Percentiles rank a stretch among this genome's conserved stretches.
These are phyloP conservation scores for Burhinus bistriatus DNA, from an alignment of 2,113 vertebrate species.

Conservation along the genomic window DNA sequence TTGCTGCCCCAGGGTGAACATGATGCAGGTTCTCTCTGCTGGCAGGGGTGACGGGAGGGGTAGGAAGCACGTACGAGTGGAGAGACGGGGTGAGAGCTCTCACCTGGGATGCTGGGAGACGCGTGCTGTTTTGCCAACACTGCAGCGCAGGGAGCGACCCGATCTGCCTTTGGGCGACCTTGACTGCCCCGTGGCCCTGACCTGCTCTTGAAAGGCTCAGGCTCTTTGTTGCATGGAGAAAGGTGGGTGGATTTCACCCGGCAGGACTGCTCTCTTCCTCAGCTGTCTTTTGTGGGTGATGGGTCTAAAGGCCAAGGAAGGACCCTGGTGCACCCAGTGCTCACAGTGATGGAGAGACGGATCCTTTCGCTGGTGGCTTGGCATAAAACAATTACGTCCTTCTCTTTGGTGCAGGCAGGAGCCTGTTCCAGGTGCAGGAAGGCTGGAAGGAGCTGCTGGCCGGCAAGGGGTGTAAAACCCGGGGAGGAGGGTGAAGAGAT, in stretches of 20 bases:
- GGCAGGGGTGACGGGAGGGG: neutral
- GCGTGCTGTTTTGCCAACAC: neutral
- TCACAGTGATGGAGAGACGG: neutral
- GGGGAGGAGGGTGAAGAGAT: neutral
- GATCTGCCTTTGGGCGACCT: neutral
- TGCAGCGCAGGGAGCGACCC: rapidly evolving
- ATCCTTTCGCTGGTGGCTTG: neutral
- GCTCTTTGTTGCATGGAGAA: neutral
- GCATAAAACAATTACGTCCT: neutral
- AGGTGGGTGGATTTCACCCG: neutral
- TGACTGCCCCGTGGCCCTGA: neutral
- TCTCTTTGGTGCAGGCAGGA: neutral
- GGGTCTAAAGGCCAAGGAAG: neutral
- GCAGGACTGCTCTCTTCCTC: neutral
- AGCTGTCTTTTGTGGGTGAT: neutral
- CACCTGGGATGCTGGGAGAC: neutral
- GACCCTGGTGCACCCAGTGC: neutral
- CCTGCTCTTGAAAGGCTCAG: neutral
- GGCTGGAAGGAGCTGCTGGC: neutral
- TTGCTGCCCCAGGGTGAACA: neutral
- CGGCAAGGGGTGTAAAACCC: neutral
- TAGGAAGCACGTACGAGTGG: rapidly evolving
- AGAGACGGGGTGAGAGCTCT: neutral
- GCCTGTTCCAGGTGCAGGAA: neutral
- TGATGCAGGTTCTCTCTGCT: neutral